Base-by-base conservation (phyloP, 2,113 vertebrate species). In the Prietella phreatophila region DNA sequence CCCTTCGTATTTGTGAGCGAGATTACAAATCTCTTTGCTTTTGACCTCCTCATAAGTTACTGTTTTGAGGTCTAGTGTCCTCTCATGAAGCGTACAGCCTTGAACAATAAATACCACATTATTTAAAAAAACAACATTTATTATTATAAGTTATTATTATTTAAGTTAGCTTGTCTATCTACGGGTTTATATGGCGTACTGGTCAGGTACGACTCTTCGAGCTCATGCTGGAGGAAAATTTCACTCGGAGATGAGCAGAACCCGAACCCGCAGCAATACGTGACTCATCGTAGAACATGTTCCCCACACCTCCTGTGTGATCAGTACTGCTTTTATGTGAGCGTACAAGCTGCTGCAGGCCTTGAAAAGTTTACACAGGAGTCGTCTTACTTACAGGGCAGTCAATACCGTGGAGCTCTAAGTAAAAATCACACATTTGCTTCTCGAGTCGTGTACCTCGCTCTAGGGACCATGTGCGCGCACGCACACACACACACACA, bases 381-480 rank as follows among this genome's bases (percentile, higher is more conserved):
- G 92, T 89, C 86, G 83, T 76, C 92, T 88, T 88, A 90, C 92
- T 81, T 90, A 91, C 91, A 91, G 89, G 91, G 90, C 92, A 95
- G 93, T 96, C 92, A 90, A 94, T 95, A 91, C 87, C 82, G 84
- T 86, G 60, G 30, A 93, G 91, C 92, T 19, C 6, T 0, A 7
- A 27, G 42, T 27, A 50, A 27, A 33, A 82, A 33, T 60, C 89
- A 93, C 91, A 94, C 92, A 87, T 89, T 91, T 89, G 90, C 92
- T 89, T 92, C 87, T 71, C 87, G 93, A 89, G 94, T 93, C 91
- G 94, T 95, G 94, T 93, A 94, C 42, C 90, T 90, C 89, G 92
- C 92, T 87, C 88, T 86, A 67, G 60, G 39, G 87, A 84, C 50
- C 88, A 82, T 88, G 36, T 58, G 86, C n/a, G 4, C 39, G 4